Evolutionary conservation across 2,797 vertebrate genomes (phyloP).

Genomic region (Pteronotus mesoamericanus): DNA sequence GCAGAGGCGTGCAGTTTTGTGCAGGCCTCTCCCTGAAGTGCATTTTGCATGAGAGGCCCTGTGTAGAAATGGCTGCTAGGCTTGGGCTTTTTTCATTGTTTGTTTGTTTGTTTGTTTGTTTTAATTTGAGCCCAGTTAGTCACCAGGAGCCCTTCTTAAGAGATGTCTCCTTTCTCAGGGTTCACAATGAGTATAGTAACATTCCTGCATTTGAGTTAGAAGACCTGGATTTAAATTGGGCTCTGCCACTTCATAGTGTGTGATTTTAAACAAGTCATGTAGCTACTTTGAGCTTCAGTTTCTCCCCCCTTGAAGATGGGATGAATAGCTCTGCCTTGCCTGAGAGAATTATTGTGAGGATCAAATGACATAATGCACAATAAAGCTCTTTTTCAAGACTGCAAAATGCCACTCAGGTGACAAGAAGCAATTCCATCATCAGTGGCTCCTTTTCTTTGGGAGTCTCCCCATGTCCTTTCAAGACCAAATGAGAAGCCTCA

Average conservation of each 20-base stretch:
- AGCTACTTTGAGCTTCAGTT: not conserved
- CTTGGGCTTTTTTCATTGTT: not conserved
- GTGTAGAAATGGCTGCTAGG: not conserved
- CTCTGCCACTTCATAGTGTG: not conserved
- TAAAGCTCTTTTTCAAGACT: not conserved
- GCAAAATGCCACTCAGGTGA: not conserved
- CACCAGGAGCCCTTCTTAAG: not conserved
- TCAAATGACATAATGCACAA: not conserved
- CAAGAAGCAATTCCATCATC: not conserved
- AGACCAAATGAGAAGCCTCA: not conserved
- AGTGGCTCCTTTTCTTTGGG: not conserved
- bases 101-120: not conserved
- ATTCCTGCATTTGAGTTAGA: not conserved
- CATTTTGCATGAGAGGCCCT: not conserved
- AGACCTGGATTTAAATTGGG: not conserved
- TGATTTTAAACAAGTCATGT: not conserved
- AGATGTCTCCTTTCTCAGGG: not conserved
- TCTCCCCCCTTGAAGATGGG: not conserved
- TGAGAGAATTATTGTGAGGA: not conserved
- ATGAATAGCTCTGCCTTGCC: not conserved
- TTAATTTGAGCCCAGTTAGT: not conserved
- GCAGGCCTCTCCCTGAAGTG: not conserved
- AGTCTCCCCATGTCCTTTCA: not conserved
- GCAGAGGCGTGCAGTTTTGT: not conserved
- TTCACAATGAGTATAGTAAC: not conserved